Evolutionary conservation across 2,888 invertebrate genomes (phyloP).

Genomic region (Apeira syringaria): DNA sequence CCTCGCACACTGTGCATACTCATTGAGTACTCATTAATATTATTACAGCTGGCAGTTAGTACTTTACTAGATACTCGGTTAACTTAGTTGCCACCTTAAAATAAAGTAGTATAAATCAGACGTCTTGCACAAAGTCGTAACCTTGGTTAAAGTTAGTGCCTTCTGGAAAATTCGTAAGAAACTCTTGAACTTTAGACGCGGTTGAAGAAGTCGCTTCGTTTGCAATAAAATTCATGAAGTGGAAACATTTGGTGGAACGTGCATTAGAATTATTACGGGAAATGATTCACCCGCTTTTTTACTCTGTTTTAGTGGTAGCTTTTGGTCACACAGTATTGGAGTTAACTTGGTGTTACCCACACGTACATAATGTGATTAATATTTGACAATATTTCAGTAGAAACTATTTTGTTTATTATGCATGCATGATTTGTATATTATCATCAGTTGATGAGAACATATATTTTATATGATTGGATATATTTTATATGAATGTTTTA

Average conservation of each 20-base stretch:
- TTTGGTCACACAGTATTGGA: too few relatives aligned
- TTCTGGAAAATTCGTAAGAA: conserved; percentile 21
- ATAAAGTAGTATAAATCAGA: conserved; percentile 18
- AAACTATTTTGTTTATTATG: too few relatives aligned
- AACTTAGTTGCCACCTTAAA: conserved; percentile 2
- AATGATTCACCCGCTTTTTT: conserved; percentile 10
- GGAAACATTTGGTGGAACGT: conserved; percentile 15
- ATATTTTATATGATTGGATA: too few relatives aligned
- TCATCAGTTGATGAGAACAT: too few relatives aligned
- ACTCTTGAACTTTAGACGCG: conserved; percentile 18
- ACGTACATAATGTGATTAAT: too few relatives aligned
- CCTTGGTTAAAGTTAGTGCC: conserved; percentile 22
- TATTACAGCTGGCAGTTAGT: conserved; percentile 12
- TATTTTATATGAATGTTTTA: too few relatives aligned
- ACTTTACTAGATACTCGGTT: conserved; percentile 5
- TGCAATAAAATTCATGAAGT: conserved; percentile 27
- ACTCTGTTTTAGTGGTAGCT: too few relatives aligned
- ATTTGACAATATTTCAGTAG: too few relatives aligned
- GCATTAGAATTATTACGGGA: conserved; percentile 16
- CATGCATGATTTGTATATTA: too few relatives aligned
- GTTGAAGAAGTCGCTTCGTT: conserved; percentile 19
- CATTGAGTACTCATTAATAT: conserved; percentile 10
- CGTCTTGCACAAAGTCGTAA: conserved; percentile 16
- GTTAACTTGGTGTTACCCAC: too few relatives aligned
- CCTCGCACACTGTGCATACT: conserved; percentile 17